Percentiles rank a stretch among this genome's conserved stretches.
Conservation (phyloP, 2,797 vertebrate genomes). For the Lindbergichthys nudifrons region DNA sequence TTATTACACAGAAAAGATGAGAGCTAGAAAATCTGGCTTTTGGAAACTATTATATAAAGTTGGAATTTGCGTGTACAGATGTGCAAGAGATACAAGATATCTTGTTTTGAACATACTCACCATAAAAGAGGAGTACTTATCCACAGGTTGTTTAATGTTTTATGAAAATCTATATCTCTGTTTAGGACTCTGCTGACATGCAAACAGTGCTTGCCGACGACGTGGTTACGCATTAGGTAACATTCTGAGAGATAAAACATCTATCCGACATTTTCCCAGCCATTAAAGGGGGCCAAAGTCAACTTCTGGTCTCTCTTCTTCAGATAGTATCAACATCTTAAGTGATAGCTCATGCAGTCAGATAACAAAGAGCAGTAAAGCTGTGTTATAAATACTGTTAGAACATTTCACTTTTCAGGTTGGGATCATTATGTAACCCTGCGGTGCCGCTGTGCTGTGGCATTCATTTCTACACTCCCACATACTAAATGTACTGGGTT, state of each 20-base stretch:
- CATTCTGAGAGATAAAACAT: constrained; percentile 49
- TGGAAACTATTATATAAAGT: background rate
- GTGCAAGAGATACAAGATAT: background rate
- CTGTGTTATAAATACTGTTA: constrained; percentile 22
- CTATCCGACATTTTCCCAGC: constrained; percentile 30
- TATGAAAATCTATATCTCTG: constrained; percentile 22
- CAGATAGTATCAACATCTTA: constrained; percentile 33
- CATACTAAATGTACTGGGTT: constrained; percentile 47
- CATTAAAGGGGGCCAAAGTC: constrained; percentile 63
- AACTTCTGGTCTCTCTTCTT: constrained; percentile 37
- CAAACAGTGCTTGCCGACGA: background rate
- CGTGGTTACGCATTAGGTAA: constrained; percentile 37
- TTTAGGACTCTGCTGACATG: constrained; percentile 41
- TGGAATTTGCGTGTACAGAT: constrained; percentile 1
- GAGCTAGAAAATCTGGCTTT: background rate
- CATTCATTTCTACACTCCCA: constrained; percentile 56
- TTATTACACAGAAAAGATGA: background rate
- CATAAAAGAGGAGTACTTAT: background rate
- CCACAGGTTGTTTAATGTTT: constrained; percentile 33
- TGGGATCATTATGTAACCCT: constrained; percentile 59
- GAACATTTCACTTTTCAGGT: constrained; percentile 28
- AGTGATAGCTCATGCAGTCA: constrained; percentile 36
- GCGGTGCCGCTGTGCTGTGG: constrained; percentile 25
- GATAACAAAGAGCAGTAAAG: constrained; percentile 59
- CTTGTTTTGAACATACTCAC: background rate